These are phyloP conservation scores for Gerris lacustris DNA, from an alignment of 2,888 invertebrate species.

Conservation along the genomic window DNA sequence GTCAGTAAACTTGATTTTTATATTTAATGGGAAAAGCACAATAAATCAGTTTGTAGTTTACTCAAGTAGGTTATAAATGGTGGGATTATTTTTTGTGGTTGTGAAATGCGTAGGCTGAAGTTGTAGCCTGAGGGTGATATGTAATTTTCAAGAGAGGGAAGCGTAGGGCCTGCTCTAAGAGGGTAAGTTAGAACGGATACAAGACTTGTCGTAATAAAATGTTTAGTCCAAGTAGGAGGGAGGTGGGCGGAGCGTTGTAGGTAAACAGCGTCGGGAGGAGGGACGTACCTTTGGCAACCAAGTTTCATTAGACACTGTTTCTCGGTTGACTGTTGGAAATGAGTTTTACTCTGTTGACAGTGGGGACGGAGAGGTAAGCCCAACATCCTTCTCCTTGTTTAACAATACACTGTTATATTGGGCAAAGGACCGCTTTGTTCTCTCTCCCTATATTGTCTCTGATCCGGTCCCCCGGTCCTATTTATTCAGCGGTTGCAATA, in stretches of 20 bases:
- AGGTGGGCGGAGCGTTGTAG: background rate
- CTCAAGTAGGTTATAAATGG: too few relatives aligned
- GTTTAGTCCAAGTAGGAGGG: background rate
- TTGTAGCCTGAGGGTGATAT: too few relatives aligned
- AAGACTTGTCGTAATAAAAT: background rate
- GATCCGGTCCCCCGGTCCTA: slow-evolving; percentile 22
- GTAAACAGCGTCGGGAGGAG: background rate
- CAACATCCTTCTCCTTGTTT: slow-evolving; percentile 21
- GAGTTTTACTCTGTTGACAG: slow-evolving; percentile 28
- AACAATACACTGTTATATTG: slow-evolving; percentile 28
- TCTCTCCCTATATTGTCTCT: slow-evolving; percentile 25
- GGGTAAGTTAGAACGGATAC: background rate
- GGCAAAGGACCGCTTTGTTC: slow-evolving; percentile 24
- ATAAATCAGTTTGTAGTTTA: too few relatives aligned
- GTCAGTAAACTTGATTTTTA: too few relatives aligned
- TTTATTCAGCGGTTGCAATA: slow-evolving; percentile 28
- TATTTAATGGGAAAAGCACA: too few relatives aligned
- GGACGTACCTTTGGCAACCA: background rate
- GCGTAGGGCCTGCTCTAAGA: too few relatives aligned
- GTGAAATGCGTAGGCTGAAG: too few relatives aligned
- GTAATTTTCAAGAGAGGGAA: too few relatives aligned
- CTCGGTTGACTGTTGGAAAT: slow-evolving; percentile 19
- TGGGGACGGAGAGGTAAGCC: slow-evolving; percentile 25
- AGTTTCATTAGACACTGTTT: slow-evolving; percentile 1
- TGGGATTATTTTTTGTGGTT: too few relatives aligned